These are phyloP conservation scores for Muntiacus muntjak DNA, from an alignment of 2,113 vertebrate species.

Conservation along the genomic window DNA sequence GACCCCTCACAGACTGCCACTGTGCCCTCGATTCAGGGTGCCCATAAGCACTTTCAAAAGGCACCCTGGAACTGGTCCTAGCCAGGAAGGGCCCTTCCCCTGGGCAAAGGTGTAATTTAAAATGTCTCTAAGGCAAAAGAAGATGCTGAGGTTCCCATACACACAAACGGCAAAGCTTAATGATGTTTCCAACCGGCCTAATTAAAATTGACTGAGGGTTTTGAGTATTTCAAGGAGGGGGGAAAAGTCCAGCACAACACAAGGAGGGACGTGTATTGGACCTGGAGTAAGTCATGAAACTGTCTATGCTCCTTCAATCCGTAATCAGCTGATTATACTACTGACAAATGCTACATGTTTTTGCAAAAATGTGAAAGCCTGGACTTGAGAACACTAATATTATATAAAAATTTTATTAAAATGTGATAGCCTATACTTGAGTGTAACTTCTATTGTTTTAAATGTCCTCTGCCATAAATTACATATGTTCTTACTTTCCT, in stretches of 20 bases:
- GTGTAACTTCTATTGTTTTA: neutral
- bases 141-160: neutral
- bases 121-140: neutral
- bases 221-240: neutral
- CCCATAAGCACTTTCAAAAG: neutral
- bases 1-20: conserved; percentile 54
- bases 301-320: conserved; percentile 62
- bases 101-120: neutral
- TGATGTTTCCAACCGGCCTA: neutral
- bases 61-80: neutral
- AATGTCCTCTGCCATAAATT: neutral
- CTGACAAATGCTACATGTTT: conserved; percentile 61
- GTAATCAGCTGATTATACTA: conserved; percentile 76
- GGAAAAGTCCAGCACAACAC: conserved; percentile 3
- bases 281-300: conserved; percentile 61
- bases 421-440: conserved; percentile 64
- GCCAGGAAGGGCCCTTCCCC: neutral
- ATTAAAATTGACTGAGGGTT: conserved; percentile 20
- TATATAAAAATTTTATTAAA: conserved; percentile 32
- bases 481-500: neutral
- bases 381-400: conserved; percentile 57
- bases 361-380: conserved; percentile 68
- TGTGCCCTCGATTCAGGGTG: neutral
- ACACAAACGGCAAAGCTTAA: conserved; percentile 2
- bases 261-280: conserved; percentile 50